Conservation (phyloP, 1,140 invertebrate species). For the Drosophila punjabiensis region DNA sequence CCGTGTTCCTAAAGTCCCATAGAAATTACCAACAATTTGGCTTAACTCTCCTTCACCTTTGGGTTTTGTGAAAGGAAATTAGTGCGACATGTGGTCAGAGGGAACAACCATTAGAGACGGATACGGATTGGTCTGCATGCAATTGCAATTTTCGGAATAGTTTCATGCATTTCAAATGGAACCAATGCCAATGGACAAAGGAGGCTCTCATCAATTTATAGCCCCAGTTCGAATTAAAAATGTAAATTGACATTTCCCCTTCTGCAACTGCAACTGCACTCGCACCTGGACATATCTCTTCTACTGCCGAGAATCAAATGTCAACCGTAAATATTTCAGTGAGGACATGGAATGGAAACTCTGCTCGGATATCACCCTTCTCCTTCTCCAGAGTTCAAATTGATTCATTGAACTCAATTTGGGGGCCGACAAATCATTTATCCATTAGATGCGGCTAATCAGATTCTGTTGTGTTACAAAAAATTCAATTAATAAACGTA, state of each 20-base stretch:
- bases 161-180: constrained; percentile 39
- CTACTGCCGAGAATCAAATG: constrained; percentile 18
- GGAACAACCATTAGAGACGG: constrained; percentile 19
- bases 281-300: neutral
- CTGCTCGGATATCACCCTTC: constrained; percentile 6
- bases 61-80: constrained; percentile 24
- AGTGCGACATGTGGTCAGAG: constrained; percentile 3
- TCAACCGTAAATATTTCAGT: constrained; percentile 39
- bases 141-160: constrained; percentile 39
- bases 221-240: constrained; percentile 36
- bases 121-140: constrained; percentile 15
- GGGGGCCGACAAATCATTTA: constrained; percentile 13
- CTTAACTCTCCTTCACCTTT: constrained; percentile 3
- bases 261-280: neutral
- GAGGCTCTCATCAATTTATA: constrained; percentile 10
- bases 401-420: constrained; percentile 30
- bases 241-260: constrained; percentile 36
- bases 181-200: constrained; percentile 3
- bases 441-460: constrained; percentile 57
- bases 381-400: constrained; percentile 12
- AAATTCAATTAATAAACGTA: constrained; percentile 54
- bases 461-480: constrained; percentile 36
- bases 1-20: neutral
- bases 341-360: constrained; percentile 8
- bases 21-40: neutral